A percentile compares a stretch with the other conserved stretches of the same genome.
These are phyloP conservation scores for Drosophila watanabei DNA, from an alignment of 1,140 invertebrate species.

Conservation along the genomic window DNA sequence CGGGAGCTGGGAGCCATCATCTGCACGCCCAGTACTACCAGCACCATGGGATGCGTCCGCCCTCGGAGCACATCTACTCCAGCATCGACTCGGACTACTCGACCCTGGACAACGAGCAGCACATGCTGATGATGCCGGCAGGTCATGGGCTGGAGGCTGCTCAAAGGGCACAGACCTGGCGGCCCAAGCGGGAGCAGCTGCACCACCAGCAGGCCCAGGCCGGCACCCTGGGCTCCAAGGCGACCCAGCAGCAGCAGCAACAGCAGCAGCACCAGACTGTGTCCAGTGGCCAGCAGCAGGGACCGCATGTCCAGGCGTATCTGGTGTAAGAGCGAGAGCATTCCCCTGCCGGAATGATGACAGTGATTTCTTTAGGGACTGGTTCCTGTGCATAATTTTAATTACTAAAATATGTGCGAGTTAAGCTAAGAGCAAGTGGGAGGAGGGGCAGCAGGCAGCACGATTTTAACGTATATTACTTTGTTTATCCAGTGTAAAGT, in stretches of 20 bases:
- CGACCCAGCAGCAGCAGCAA: constrained; percentile 56
- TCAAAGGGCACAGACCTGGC: constrained; percentile 71
- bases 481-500: constrained; percentile 79
- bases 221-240: constrained; percentile 58
- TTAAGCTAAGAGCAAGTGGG: constrained; percentile 49
- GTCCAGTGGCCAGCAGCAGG: constrained; percentile 56
- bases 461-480: constrained; percentile 56
- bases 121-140: constrained; percentile 78
- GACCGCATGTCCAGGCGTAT: constrained; percentile 73
- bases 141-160: constrained; percentile 27
- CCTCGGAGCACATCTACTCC: constrained; percentile 94
- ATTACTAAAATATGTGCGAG: constrained; percentile 82
- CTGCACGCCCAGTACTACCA: constrained; percentile 85
- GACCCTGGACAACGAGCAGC: constrained; percentile 83
- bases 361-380: constrained; percentile 84
- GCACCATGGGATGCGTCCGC: constrained; percentile 87
- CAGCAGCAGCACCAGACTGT: constrained; percentile 60
- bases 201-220: constrained; percentile 58
- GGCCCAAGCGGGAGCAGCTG: constrained; percentile 68
- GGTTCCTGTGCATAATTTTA: constrained; percentile 84
- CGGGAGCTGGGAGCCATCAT: constrained; percentile 45
- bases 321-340: constrained; percentile 49
- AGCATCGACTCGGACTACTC: constrained; percentile 93
- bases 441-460: constrained; percentile 1
- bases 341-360: constrained; percentile 42